A percentile compares a stretch with the other conserved stretches of the same genome.
These are phyloP conservation scores for Agapornis roseicollis DNA, from an alignment of 2,113 vertebrate genomes.

Conservation along the genomic window DNA sequence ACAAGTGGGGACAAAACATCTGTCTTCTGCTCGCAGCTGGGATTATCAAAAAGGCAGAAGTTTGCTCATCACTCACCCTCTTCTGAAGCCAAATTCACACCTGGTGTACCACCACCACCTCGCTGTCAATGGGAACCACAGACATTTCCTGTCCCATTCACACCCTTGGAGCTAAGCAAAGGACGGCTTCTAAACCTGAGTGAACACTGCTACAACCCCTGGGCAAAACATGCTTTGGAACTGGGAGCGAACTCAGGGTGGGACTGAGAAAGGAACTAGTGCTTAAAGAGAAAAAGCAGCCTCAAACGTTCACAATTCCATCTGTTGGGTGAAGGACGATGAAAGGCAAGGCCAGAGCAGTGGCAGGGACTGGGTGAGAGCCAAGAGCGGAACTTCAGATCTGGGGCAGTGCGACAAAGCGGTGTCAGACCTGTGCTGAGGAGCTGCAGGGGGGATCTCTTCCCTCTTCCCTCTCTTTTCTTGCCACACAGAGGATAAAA, in stretches of 20 bases:
- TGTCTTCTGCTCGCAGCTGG: neutral
- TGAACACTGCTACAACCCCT: neutral
- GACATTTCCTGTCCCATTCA: neutral
- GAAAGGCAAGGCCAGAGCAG: neutral
- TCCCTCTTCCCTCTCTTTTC: neutral
- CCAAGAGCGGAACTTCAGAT: neutral
- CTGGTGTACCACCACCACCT: neutral
- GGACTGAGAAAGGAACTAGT: neutral
- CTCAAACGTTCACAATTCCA: neutral
- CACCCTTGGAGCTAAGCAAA: neutral
- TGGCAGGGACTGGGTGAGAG: neutral
- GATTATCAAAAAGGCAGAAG: slow-evolving; percentile 29
- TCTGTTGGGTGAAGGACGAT: neutral
- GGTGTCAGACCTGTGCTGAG: neutral
- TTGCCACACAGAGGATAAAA: neutral
- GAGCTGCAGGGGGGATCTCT: neutral
- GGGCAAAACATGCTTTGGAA: neutral
- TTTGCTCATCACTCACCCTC: slow-evolving; percentile 30
- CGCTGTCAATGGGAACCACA: neutral
- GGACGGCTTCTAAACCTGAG: neutral
- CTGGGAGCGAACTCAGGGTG: neutral
- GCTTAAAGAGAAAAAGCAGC: neutral
- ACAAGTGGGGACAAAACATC: slow-evolving; percentile 65
- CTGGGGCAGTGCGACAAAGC: neutral
- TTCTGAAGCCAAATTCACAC: slow-evolving; percentile 34